phyloP scores from a whole-genome alignment of 2,113 vertebrate genomes.

The Anolis sagrei region DNA sequence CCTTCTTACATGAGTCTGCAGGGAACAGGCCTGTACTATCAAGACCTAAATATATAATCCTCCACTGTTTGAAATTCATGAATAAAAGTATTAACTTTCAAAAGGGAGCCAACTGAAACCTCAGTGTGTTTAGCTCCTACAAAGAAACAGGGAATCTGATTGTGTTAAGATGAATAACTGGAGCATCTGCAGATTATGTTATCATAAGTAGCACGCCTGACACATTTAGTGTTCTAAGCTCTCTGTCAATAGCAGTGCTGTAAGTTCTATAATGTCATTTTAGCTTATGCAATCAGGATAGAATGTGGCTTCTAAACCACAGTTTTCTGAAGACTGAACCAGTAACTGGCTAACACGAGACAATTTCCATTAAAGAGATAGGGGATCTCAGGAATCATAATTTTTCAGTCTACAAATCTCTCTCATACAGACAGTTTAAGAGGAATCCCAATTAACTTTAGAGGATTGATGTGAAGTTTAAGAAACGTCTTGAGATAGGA shows the following conservation, averaged over 20 bases:
- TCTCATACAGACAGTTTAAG: neutral
- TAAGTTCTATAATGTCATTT: constrained; percentile 9
- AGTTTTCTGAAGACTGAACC: neutral
- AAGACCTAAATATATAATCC: constrained; percentile 11
- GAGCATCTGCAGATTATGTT: constrained; percentile 28
- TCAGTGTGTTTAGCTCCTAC: neutral
- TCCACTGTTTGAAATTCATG: neutral
- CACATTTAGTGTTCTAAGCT: constrained; percentile 20
- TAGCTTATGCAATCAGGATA: neutral
- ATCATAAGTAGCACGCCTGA: neutral
- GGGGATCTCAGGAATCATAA: neutral
- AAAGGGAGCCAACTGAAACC: neutral
- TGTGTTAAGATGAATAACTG: constrained; percentile 29
- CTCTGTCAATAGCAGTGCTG: constrained; percentile 2
- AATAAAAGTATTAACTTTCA: constrained; percentile 20
- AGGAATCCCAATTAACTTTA: neutral
- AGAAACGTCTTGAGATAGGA: neutral
- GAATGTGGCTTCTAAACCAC: neutral
- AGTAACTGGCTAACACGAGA: neutral
- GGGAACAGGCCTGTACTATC: constrained; percentile 1
- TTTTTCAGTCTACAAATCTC: neutral
- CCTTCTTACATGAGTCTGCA: neutral
- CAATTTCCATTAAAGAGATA: neutral
- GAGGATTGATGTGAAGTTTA: neutral
- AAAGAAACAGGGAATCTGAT: constrained; percentile 13